Evolutionary conservation across 2,113 vertebrate genomes (phyloP).

Genomic region (Galeopterus variegatus): DNA sequence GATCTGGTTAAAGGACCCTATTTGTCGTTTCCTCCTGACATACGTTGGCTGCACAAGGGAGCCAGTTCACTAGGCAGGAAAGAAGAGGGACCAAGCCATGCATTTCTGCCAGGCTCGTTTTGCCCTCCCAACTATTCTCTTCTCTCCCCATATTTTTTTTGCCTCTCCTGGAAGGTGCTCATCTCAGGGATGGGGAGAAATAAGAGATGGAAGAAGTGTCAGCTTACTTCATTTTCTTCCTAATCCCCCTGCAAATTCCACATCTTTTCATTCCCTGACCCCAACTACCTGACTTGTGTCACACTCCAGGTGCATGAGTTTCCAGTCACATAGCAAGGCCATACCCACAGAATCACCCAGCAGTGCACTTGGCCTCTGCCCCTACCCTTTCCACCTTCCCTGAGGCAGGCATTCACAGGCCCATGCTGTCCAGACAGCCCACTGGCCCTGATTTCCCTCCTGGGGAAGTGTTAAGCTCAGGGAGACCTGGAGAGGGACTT

Average conservation of each 20-base stretch:
- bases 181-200: background rate
- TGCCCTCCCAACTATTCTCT: background rate
- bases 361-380: background rate
- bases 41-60: background rate
- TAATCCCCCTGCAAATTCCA: background rate
- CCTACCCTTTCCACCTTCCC: background rate
- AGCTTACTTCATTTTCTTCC: constrained; percentile 16
- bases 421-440: background rate
- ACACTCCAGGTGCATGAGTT: background rate
- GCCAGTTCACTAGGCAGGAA: background rate
- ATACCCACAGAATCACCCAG: background rate
- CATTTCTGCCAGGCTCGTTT: background rate
- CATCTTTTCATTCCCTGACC: background rate
- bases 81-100: background rate
- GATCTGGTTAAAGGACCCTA: background rate
- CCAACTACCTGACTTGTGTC: background rate
- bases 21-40: background rate
- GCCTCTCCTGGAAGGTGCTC: background rate
- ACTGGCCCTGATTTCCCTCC: background rate
- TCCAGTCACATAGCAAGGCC: background rate
- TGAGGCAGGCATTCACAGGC: background rate
- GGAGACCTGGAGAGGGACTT: background rate
- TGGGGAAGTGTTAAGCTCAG: background rate
- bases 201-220: background rate
- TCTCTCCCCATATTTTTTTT: background rate